Conservation (phyloP, 1,140 invertebrate species). For the Apis laboriosa region DNA sequence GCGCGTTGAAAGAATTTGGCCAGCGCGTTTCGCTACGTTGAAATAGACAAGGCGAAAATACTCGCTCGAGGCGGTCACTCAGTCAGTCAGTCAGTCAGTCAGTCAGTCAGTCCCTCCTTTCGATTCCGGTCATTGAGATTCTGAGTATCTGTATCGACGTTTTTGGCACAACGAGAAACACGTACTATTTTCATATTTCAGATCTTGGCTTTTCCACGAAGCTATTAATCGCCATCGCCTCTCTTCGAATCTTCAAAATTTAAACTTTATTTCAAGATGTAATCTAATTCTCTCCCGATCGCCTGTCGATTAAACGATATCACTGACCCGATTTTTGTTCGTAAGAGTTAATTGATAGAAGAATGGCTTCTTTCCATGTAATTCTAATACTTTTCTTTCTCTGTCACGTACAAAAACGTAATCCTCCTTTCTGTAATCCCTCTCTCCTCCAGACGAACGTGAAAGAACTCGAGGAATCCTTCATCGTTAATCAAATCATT, state of each 20-base stretch:
- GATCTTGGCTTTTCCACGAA: slow-evolving; percentile 22
- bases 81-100: no score
- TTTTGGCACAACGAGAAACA: neutral
- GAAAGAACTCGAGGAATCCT: no score
- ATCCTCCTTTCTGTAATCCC: no score
- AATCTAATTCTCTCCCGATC: neutral
- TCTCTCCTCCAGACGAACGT: no score
- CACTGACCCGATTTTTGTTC: no score
- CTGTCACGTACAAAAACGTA: no score
- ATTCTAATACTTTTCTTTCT: no score
- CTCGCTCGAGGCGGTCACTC: neutral
- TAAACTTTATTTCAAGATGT: neutral
- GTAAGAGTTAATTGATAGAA: no score
- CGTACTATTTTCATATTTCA: slow-evolving; percentile 38
- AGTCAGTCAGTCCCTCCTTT: neutral
- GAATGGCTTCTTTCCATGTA: no score
- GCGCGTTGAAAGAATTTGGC: slow-evolving; percentile 28
- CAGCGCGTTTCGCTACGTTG: slow-evolving; percentile 9
- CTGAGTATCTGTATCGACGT: slow-evolving; percentile 30
- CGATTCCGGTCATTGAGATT: slow-evolving; percentile 24
- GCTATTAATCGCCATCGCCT: slow-evolving; percentile 21
- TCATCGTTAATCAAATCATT: no score
- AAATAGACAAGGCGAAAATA: slow-evolving; percentile 56
- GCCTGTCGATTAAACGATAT: no score
- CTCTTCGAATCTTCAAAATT: no score